phyloP scores from a whole-genome alignment of 1,140 invertebrate species.

The Tachypleus tridentatus region DNA sequence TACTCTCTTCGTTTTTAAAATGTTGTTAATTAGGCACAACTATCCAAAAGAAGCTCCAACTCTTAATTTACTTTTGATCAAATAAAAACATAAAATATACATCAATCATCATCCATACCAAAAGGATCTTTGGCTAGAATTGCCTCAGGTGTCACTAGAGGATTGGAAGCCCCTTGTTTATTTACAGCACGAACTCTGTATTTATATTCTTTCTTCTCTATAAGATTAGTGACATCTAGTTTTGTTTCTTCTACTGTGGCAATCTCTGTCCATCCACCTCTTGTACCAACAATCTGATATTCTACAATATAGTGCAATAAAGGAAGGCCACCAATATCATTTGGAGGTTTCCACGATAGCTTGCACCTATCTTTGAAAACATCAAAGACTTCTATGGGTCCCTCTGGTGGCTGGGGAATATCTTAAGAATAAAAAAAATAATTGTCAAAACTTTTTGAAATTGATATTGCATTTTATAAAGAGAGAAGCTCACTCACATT shows the following conservation, averaged over 20 bases:
- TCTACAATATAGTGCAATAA: constrained; percentile 88
- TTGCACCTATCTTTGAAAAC: constrained; percentile 84
- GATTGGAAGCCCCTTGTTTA: constrained; percentile 60
- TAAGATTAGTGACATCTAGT: constrained; percentile 78
- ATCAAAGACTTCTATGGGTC: constrained; percentile 77
- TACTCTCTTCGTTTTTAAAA: too few relatives aligned
- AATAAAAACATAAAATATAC: too few relatives aligned
- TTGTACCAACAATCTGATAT: constrained; percentile 61
- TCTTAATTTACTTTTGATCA: too few relatives aligned
- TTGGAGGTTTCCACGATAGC: constrained; percentile 78
- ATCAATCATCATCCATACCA: constrained; percentile 44
- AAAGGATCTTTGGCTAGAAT: constrained; percentile 95
- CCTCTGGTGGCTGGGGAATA: constrained; percentile 69
- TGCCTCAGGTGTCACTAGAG: constrained; percentile 67
- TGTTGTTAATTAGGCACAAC: too few relatives aligned
- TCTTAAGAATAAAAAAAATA: constrained; percentile 28
- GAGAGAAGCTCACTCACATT: too few relatives aligned
- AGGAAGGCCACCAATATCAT: constrained; percentile 85
- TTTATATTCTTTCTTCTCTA: constrained; percentile 79
- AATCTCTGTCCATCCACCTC: constrained; percentile 70
- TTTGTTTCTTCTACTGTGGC: constrained; percentile 48
- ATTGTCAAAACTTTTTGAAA: too few relatives aligned
- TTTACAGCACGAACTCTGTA: constrained; percentile 92
- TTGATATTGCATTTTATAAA: too few relatives aligned
- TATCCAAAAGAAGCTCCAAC: too few relatives aligned